Evolutionary conservation across 2,113 vertebrate genomes (phyloP).

Genomic region (Dipodomys stephensi): DNA sequence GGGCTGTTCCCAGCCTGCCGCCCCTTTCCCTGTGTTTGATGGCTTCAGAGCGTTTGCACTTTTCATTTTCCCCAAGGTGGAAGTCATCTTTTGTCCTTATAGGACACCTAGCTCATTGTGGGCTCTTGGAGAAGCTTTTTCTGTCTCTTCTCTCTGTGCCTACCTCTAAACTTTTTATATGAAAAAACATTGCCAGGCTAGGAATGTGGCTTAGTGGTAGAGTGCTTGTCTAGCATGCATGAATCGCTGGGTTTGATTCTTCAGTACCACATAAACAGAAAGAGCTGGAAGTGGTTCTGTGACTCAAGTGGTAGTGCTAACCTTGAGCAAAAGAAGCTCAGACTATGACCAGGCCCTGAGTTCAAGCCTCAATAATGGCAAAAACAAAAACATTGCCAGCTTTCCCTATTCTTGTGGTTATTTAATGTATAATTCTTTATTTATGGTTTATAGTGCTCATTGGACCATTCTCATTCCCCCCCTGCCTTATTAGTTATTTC

Average conservation of each 20-base stretch:
- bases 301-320: too few species aligned
- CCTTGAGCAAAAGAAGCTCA: too few species aligned
- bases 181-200: too few species aligned
- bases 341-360: too few species aligned
- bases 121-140: not conserved
- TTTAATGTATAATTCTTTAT: slow-evolving; percentile 15
- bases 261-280: too few species aligned
- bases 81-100: not conserved
- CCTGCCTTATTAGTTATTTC: not conserved
- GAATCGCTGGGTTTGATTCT: too few species aligned
- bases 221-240: too few species aligned
- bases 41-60: not conserved
- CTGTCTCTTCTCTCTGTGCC: not conserved
- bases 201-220: too few species aligned
- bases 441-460: not conserved
- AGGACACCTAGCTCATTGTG: not conserved
- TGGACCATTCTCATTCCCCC: not conserved
- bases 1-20: not conserved
- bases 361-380: not conserved
- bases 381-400: not conserved
- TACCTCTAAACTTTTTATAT: not conserved
- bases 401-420: not conserved
- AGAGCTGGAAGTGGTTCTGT: too few species aligned
- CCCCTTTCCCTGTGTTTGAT: not conserved
- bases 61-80: not conserved